Evolutionary conservation across 1,140 invertebrate species (phyloP).

Genomic region (Meteorus sp.): DNA sequence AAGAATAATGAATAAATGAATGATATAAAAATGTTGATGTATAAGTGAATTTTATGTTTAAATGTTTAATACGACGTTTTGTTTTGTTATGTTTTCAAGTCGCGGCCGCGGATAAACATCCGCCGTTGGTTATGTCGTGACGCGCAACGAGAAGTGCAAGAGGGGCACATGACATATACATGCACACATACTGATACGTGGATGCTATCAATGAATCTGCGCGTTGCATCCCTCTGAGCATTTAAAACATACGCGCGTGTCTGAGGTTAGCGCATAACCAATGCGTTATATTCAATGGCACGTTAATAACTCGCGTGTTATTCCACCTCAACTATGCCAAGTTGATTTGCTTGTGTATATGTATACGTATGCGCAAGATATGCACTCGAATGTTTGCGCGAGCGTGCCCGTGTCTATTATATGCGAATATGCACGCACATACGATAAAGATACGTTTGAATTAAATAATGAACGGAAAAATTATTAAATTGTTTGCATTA

Average conservation of each 20-base stretch:
- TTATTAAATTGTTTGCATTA: not conserved
- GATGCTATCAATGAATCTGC: conserved; percentile 47
- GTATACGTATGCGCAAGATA: not conserved
- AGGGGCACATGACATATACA: not conserved
- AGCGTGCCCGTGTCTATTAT: too few species aligned
- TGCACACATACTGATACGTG: too few species aligned
- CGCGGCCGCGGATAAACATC: too few species aligned
- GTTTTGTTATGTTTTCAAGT: too few species aligned
- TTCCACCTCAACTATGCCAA: conserved; percentile 18
- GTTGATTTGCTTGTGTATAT: conserved; percentile 10
- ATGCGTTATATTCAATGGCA: conserved; percentile 13
- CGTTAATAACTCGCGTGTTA: conserved; percentile 25
- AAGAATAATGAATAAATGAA: too few species aligned
- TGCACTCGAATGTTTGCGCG: not conserved
- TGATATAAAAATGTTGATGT: too few species aligned
- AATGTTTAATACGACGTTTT: too few species aligned
- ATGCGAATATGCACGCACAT: not conserved
- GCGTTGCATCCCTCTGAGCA: conserved; percentile 23
- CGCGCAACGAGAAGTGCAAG: not conserved
- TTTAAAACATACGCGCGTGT: conserved; percentile 22
- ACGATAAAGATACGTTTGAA: not conserved
- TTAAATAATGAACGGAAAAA: not conserved
- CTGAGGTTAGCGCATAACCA: conserved; percentile 17
- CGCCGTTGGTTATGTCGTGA: too few species aligned
- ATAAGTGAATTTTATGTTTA: too few species aligned